phyloP scores from a whole-genome alignment of 2,113 vertebrate species.

The Hemibates koningsi region DNA sequence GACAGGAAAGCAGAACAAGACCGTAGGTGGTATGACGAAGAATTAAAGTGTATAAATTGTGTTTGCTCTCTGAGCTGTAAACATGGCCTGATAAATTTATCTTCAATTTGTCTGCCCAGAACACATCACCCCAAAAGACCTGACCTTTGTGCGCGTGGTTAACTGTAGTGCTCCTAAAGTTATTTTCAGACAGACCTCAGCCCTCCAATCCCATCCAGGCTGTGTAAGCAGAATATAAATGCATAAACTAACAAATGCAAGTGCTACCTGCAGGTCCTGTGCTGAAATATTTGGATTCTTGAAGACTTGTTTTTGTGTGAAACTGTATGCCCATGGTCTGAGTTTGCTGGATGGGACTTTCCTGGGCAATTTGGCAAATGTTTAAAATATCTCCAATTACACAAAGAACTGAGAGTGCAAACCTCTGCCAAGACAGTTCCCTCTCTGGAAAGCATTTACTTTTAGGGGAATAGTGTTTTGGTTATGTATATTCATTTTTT shows the following conservation, averaged over 20 bases:
- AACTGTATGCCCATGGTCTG: not conserved
- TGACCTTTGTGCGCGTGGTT: not conserved
- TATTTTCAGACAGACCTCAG: not conserved
- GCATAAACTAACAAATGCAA: not conserved
- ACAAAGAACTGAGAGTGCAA: not conserved
- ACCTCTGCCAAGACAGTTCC: not conserved
- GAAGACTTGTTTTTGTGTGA: not conserved
- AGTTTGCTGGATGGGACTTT: not conserved
- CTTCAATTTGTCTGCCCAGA: not conserved
- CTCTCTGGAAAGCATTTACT: not conserved
- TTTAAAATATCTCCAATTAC: not conserved
- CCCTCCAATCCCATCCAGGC: not conserved
- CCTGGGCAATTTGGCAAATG: not conserved
- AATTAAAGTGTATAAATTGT: not conserved
- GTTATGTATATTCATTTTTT: not conserved
- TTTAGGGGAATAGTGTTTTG: not conserved
- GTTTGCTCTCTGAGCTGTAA: not conserved
- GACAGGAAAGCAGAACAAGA: not conserved
- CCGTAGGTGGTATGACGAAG: not conserved
- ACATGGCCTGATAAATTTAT: not conserved
- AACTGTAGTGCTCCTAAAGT: not conserved
- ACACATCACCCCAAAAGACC: not conserved
- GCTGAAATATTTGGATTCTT: not conserved
- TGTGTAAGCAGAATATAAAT: not conserved
- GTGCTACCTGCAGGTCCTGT: not conserved